Evolutionary conservation across 2,113 vertebrate genomes (phyloP), one percentile per base, ranked within the genome.

Genomic region (Rhabdornis inornatus): DNA sequence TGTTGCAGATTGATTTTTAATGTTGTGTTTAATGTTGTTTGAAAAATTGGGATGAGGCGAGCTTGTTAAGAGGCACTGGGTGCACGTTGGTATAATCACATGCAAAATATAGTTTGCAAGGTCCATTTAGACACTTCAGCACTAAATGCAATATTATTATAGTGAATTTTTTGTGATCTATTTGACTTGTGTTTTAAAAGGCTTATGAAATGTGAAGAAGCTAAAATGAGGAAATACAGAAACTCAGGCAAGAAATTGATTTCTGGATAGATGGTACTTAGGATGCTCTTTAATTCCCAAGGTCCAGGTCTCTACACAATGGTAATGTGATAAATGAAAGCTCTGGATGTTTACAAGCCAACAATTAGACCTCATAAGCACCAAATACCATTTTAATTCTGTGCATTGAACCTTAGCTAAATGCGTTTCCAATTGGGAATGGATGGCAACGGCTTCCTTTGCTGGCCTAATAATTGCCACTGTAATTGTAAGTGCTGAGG

Each of bases 391-490:
- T 95, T 97, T 96, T 96, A 97, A 97, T 97, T 96, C 94, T 94
- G 94, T 93, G 89, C 97, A 94, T 93, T 96, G 96, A 97, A 97
- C 96, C 96, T 95, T 95, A 82, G 91, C 97, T 96, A 96, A 97
- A 94, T 92, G 87, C 10, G 0, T 93, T 97, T 97, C 96, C 92
- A 92, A 49, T 94, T 80, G 93, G 94, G 94, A 95, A 95, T 93
- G 93, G 94, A 97, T 96, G 87, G 93, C 87, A 83, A 49, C 27
- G 0, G 91, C 87, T 97, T 95, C 89, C 76, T 92, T 96, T 81
- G 91, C 96, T 52, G 72, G 93, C 89, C 91, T 95, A 83, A 72
- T 96, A 92, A 96, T 97, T 92, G 80, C 84, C 84, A 31, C 70
- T 55, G 87, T 94, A 81, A 95, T 93, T 90, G 61, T 81, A 24